Percentiles rank a stretch among this genome's conserved stretches.
Conservation (phyloP, 2,888 invertebrate species). For the Cybosia mesomella region DNA sequence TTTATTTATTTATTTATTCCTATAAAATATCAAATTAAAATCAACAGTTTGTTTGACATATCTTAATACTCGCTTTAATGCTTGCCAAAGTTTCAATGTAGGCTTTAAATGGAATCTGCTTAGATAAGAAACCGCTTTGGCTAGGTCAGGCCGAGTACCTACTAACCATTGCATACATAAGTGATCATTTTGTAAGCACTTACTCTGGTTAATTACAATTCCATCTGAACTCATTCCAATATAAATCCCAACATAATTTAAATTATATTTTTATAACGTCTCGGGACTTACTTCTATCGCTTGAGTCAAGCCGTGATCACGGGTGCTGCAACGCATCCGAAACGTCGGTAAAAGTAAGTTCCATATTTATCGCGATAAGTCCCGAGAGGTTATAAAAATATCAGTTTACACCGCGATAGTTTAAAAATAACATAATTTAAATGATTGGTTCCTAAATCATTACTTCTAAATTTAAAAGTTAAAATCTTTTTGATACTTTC, state of each 20-base stretch:
- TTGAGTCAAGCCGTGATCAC: too few relatives aligned
- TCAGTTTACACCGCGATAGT: too few relatives aligned
- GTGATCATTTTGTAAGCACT: not conserved
- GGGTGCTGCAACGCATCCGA: too few relatives aligned
- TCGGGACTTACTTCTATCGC: too few relatives aligned
- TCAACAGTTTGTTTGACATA: not conserved
- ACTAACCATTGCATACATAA: not conserved
- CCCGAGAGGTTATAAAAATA: too few relatives aligned
- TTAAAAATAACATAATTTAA: too few relatives aligned
- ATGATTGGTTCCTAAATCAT: not conserved
- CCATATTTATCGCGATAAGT: too few relatives aligned
- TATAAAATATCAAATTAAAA: too few relatives aligned
- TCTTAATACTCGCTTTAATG: not conserved
- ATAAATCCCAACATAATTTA: not conserved
- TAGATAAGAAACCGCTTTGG: not conserved
- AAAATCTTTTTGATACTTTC: not conserved
- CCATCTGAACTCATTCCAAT: not conserved
- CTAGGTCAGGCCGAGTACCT: not conserved
- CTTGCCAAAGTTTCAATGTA: not conserved
- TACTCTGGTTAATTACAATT: not conserved
- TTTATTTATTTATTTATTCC: too few relatives aligned
- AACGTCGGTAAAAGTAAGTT: too few relatives aligned
- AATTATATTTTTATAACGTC: too few relatives aligned
- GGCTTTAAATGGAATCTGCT: not conserved
- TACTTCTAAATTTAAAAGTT: not conserved